Base-by-base conservation (phyloP, 35 echinoderm and acorn worm genomes). In the Holothuria glaberrima region DNA sequence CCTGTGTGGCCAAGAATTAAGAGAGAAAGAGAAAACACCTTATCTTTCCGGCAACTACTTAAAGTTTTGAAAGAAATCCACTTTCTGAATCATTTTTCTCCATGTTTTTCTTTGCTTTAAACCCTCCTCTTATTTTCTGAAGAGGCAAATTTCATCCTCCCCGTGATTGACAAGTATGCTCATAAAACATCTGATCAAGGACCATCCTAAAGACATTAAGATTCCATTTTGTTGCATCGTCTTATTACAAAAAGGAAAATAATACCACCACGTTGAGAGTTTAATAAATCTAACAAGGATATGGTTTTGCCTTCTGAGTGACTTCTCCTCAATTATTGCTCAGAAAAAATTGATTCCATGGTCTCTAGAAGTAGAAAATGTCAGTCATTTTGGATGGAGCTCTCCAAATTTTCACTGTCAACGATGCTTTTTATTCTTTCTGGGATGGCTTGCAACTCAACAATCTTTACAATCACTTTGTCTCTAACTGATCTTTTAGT, bases 101-200 rank as follows among this genome's bases (percentile, higher is more conserved):
- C 9, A 14, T 54, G 50, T 54, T 54, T 54, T 54, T 17, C 50
- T 9, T 54, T 9, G 5, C 0, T 54, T 54, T 54, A 54, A 54
- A 54, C 50, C 50, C 50, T 54, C 50, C 3, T 54, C 50, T 54
- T 9, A 54, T 54, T 54, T 17, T 54, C 50, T 54, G 50, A 54
- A 54, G 50, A 54, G 50, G 50, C 50, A 54, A 54, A 54, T 54
- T 54, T 17, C 50, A 54, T 54, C 50, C 50, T 54, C 50, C 50
- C 50, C 12, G 44, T 78, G 74, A 78, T 78, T 78, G 74, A 78
- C 74, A 78, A 78, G 74, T 78, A 48, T 78, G 50, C 74, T 78
- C 74, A 78, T 78, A 78, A 78, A 78, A 78, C 74, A 78, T 50
- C 74, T 78, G 74, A 78, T 78, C 74, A 48, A 78, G 74, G 74